Evolutionary conservation across 2,888 invertebrate genomes (phyloP).

Genomic region (Apotomis betuletana): DNA sequence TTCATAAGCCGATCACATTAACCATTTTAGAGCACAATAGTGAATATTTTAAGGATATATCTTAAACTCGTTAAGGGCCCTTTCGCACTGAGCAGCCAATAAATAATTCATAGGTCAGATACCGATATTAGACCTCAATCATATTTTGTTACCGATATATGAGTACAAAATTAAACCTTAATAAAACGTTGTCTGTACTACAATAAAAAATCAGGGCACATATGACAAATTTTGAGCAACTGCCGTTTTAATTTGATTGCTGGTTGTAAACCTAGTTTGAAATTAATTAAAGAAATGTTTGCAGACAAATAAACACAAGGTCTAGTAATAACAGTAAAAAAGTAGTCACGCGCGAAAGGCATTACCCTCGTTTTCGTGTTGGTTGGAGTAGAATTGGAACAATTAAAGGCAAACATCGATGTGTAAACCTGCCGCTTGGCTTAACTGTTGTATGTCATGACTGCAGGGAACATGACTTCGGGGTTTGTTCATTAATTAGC

Average conservation of each 20-base stretch:
- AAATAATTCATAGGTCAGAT: conserved; percentile 63
- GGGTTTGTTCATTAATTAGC: too few relatives aligned
- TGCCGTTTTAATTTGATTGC: conserved; percentile 38
- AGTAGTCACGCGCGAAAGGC: conserved; percentile 39
- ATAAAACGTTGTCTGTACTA: conserved; percentile 46
- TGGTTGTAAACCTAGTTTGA: conserved; percentile 36
- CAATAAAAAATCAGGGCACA: conserved; percentile 35
- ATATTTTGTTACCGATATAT: conserved; percentile 55
- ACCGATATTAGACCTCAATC: conserved; percentile 54
- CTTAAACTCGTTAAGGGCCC: conserved; percentile 54
- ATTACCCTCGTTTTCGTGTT: conserved; percentile 36
- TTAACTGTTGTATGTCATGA: not conserved
- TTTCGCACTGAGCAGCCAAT: conserved; percentile 51
- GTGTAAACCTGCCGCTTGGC: not conserved
- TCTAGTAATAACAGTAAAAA: conserved; percentile 39
- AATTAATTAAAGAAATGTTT: conserved; percentile 39
- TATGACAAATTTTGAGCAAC: conserved; percentile 39
- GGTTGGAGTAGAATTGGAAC: conserved; percentile 9
- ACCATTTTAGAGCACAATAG: conserved; percentile 74
- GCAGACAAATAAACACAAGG: conserved; percentile 40
- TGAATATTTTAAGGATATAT: conserved; percentile 46
- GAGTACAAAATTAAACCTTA: conserved; percentile 55
- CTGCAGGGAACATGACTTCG: not conserved
- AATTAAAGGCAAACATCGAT: not conserved
- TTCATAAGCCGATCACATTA: conserved; percentile 23